phyloP scores from a whole-genome alignment of 2,888 invertebrate species.

The Harpalus rubripes region DNA sequence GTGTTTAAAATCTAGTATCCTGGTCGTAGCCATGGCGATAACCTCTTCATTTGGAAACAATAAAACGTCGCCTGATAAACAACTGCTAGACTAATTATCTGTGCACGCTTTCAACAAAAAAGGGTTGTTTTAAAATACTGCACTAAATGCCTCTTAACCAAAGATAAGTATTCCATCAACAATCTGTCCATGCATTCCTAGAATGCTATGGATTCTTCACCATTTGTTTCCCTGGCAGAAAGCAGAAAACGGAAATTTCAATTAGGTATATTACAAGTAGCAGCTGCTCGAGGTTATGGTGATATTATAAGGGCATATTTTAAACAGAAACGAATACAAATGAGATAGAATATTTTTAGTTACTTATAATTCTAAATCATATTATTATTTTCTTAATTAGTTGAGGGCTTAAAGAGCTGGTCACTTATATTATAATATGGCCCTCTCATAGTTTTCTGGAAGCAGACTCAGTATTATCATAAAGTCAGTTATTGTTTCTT shows the following conservation, averaged over 20 bases:
- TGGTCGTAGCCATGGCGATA: constrained; percentile 14
- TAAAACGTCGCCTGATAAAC: constrained; percentile 43
- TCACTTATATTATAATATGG: too few relatives aligned
- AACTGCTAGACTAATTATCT: constrained; percentile 53
- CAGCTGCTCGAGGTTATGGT: neutral
- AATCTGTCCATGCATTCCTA: constrained; percentile 11
- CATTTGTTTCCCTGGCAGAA: neutral
- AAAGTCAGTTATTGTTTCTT: too few relatives aligned
- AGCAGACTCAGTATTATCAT: too few relatives aligned
- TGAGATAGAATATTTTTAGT: neutral
- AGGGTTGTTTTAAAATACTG: constrained; percentile 48
- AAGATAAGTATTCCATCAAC: constrained; percentile 48
- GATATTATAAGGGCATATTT: neutral
- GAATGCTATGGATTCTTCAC: neutral
- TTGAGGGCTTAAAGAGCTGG: too few relatives aligned
- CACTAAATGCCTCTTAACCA: constrained; percentile 48
- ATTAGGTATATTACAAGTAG: neutral
- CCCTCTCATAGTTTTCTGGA: too few relatives aligned
- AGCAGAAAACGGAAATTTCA: neutral
- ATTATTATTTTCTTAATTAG: too few relatives aligned
- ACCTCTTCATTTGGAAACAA: constrained; percentile 31
- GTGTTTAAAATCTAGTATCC: too few relatives aligned
- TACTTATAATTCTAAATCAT: neutral
- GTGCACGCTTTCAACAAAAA: constrained; percentile 62
- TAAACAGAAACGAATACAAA: neutral